Evolutionary conservation across 2,888 invertebrate species (phyloP), one percentile per base, ranked within the genome.

Genomic region (Notodonta ziczac): DNA sequence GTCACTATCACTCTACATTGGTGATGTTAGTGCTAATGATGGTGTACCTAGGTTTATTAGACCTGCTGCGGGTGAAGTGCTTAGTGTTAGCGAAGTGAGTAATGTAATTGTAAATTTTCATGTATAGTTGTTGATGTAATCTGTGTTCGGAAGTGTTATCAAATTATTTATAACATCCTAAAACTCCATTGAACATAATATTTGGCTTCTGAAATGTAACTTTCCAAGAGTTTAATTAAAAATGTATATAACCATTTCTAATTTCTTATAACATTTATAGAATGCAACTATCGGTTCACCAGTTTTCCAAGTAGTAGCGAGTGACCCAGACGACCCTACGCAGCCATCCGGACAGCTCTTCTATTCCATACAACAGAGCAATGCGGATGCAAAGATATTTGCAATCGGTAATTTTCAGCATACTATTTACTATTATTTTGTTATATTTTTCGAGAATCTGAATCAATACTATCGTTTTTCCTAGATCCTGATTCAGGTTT

Each of bases 1-100:
- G 0, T 93, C 94, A 6, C 85, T 97, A 0, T 93, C 94, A 0
- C 81, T 97, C 4, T 96, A 96, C 70, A 96, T 97, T 50, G 97
- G 97, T 0, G 97, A 97, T 74, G 96, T 97, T 0, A 96, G 97
- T 57, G 95, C 96, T 62, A 97, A 97, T 76, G 97, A 97, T 81
- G 97, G 97, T 0, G 96, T 97, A 1, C 97, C 97, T 0, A 93
- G 95, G 35, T 97, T 97, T 76, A 94, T 97, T 14, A 93, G 96
- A 59, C 97, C 97, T 0, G 94, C 95, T 8, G 86, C 94, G 5
- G 96, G 96, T 51, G 96, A 97, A 83, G 88, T 94, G n/a, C 95
- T 97, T 0, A 94, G 94, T 73, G 91, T 97, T 6, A 95, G 95
- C 16, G 97, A 97, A 94, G 96, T 96, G 66, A 69, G 71, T 59